Percentiles rank a stretch among this genome's conserved stretches.
Conservation (phyloP, 1,140 invertebrate species). For the Caenorhabditis tropicalis region DNA sequence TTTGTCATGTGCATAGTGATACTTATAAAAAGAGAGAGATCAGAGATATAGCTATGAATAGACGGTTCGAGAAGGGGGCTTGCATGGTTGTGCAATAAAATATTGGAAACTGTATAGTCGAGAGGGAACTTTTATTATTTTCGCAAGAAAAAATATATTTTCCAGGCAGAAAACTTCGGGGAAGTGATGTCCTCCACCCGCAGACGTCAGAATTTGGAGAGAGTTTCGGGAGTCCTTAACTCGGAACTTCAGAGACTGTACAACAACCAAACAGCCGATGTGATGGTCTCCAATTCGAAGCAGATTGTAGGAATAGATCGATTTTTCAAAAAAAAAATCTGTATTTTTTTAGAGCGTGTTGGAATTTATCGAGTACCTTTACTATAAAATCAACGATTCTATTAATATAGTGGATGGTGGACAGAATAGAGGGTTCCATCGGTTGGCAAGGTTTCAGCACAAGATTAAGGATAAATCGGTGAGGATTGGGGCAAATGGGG, state of each 20-base stretch:
- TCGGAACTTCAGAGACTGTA: conserved; percentile 48
- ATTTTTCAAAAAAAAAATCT: too few relatives aligned
- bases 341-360: conserved; percentile 54
- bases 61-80: too few relatives aligned
- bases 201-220: conserved; percentile 25
- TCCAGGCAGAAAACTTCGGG: conserved; percentile 55
- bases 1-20: too few relatives aligned
- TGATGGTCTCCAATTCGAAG: conserved; percentile 42
- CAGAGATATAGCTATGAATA: too few relatives aligned
- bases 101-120: too few relatives aligned
- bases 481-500: not conserved
- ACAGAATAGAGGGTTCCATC: conserved; percentile 31
- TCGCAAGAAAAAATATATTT: conserved; percentile 14
- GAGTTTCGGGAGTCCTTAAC: conserved; percentile 36
- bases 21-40: too few relatives aligned
- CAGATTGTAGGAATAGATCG: conserved; percentile 41
- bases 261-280: conserved; percentile 39
- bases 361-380: conserved; percentile 54
- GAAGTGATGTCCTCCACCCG: conserved; percentile 46
- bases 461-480: conserved; percentile 58
- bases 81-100: too few relatives aligned
- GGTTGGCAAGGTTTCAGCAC: conserved; percentile 53
- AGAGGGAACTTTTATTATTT: too few relatives aligned
- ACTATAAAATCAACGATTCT: conserved; percentile 55
- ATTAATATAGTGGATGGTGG: conserved; percentile 53